Percentiles rank a stretch among this genome's conserved stretches.
phyloP scores from a whole-genome alignment of 2,888 invertebrate species.

The Cotesia congregata region DNA sequence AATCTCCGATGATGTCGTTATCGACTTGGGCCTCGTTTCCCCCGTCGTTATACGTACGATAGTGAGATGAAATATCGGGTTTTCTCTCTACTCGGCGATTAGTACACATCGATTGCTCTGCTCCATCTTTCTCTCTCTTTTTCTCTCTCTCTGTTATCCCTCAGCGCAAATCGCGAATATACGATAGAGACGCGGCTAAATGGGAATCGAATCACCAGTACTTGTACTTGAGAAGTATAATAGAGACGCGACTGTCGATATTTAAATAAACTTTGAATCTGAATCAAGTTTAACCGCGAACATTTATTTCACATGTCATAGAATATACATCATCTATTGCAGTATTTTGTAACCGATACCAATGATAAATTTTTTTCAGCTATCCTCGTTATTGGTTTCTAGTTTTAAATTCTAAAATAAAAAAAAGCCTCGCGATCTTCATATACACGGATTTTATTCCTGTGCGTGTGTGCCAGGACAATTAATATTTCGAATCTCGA shows the following conservation, averaged over 20 bases:
- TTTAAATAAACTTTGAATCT: slow-evolving; percentile 26
- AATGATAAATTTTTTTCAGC: background rate
- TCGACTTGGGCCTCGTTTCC: slow-evolving; percentile 30
- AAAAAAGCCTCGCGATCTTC: background rate
- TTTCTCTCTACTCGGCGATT: slow-evolving; percentile 42
- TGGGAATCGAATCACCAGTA: slow-evolving; percentile 22
- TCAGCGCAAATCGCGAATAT: background rate
- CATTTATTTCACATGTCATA: background rate
- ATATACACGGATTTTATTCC: background rate
- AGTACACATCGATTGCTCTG: slow-evolving; percentile 33
- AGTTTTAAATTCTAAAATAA: background rate
- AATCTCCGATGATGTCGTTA: slow-evolving; percentile 39
- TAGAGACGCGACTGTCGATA: slow-evolving; percentile 16
- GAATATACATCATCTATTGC: background rate
- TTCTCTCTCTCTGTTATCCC: background rate
- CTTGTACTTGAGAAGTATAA: slow-evolving; percentile 3
- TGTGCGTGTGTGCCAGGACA: background rate
- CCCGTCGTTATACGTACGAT: slow-evolving; percentile 35
- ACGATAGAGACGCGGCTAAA: background rate
- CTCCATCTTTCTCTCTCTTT: background rate
- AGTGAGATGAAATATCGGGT: slow-evolving; percentile 46
- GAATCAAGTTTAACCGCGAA: slow-evolving; percentile 8
- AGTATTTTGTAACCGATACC: background rate
- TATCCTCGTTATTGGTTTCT: too few relatives aligned
- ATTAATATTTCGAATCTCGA: slow-evolving; percentile 8